Evolutionary conservation across 1,140 invertebrate genomes (phyloP).

Genomic region (Zaprionus taronus): DNA sequence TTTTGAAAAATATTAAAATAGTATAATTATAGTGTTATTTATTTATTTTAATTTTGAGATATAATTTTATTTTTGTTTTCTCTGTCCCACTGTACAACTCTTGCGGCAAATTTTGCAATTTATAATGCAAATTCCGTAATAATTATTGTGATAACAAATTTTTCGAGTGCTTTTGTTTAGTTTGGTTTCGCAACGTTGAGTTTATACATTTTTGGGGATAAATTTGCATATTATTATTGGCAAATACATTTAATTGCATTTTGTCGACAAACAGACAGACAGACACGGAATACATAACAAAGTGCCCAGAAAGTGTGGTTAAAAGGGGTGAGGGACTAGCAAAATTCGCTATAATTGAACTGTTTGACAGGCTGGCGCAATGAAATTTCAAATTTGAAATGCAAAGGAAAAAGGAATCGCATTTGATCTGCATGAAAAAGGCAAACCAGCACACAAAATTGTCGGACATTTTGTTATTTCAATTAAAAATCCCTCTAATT

Average conservation of each 20-base stretch:
- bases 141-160: constrained; percentile 70
- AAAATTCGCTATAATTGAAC: constrained; percentile 23
- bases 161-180: constrained; percentile 35
- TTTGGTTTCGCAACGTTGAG: constrained; percentile 20
- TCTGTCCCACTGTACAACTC: constrained; percentile 6
- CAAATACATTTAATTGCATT: constrained; percentile 70
- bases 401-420: not conserved
- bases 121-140: constrained; percentile 69
- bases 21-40: not conserved
- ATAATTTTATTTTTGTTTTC: not conserved
- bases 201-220: constrained; percentile 48
- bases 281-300: constrained; percentile 24
- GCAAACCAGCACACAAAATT: not conserved
- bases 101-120: constrained; percentile 43
- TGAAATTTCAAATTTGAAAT: constrained; percentile 10
- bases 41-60: not conserved
- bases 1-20: not conserved
- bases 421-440: not conserved
- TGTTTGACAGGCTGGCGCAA: constrained; percentile 8
- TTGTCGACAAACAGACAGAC: constrained; percentile 23
- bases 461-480: not conserved
- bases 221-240: constrained; percentile 71
- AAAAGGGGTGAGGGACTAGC: not conserved
- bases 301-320: constrained; percentile 37
- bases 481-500: not conserved